Conservation (phyloP, 2,888 invertebrate species). For the Tachystola acroxantha region DNA sequence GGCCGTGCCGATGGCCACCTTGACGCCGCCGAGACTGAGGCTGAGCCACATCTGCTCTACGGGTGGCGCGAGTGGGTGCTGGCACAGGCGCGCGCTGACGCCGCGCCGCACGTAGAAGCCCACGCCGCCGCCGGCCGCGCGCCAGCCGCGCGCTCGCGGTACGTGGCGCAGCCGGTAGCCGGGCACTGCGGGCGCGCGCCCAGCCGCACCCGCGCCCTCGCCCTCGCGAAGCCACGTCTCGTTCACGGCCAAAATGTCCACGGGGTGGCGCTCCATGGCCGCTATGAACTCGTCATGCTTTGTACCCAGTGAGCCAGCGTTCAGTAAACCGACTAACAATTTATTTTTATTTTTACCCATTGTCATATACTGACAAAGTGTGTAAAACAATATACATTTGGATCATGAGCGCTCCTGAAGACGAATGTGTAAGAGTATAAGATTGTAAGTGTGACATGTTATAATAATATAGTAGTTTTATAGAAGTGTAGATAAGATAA, state of each 20-base stretch:
- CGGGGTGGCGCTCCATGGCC: too few relatives aligned
- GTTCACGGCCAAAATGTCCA: not conserved
- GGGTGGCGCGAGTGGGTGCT: not conserved
- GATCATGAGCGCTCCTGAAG: too few relatives aligned
- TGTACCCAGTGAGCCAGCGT: not conserved
- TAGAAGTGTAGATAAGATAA: too few relatives aligned
- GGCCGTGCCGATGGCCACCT: conserved; percentile 15
- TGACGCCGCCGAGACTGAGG: not conserved
- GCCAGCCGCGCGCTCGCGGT: not conserved
- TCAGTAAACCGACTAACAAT: not conserved
- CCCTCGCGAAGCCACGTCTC: not conserved
- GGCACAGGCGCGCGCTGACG: not conserved
- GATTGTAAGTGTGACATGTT: too few relatives aligned
- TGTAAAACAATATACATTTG: too few relatives aligned
- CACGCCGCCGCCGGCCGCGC: not conserved
- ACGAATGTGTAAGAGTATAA: too few relatives aligned
- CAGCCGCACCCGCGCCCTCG: not conserved
- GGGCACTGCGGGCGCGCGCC: not conserved
- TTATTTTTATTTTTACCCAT: not conserved
- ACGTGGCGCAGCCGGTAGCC: not conserved
- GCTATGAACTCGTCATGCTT: too few relatives aligned
- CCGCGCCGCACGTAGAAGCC: not conserved
- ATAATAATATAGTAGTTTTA: too few relatives aligned
- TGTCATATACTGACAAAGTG: too few relatives aligned
- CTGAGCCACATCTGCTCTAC: not conserved